A percentile compares a stretch with the other conserved stretches of the same genome.
Conservation (phyloP, 2,797 vertebrate genomes). For the Danio tinwini region DNA sequence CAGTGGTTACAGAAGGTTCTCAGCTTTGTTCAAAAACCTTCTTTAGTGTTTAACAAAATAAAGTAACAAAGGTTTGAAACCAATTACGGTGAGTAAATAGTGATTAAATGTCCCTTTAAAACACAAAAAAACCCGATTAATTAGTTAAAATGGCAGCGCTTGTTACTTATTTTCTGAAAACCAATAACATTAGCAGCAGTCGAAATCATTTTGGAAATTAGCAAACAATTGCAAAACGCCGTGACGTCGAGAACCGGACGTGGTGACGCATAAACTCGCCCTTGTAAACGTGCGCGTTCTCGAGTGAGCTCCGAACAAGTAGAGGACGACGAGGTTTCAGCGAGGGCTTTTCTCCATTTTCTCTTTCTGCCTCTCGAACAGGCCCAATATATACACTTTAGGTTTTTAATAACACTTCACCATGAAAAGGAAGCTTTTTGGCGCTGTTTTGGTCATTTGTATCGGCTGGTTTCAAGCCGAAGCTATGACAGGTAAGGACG, state of each 20-base stretch:
- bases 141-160: not conserved
- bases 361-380: not conserved
- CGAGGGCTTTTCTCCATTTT: not conserved
- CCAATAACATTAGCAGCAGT: not conserved
- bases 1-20: no score
- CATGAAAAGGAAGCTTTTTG: slow-evolving; percentile 67
- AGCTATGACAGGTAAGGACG: slow-evolving; percentile 77
- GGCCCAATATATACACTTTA: not conserved
- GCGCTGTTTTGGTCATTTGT: slow-evolving; percentile 70
- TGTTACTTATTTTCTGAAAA: not conserved
- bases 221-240: no score
- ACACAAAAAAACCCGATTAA: not conserved
- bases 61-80: no score
- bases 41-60: no score
- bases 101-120: no score
- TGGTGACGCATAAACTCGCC: slow-evolving; percentile 63
- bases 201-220: not conserved
- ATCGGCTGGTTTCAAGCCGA: slow-evolving; percentile 69
- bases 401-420: not conserved
- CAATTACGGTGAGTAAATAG: no score
- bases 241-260: slow-evolving; percentile 21
- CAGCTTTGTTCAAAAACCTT: no score
- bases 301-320: slow-evolving; percentile 65
- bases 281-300: slow-evolving; percentile 68
- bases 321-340: slow-evolving; percentile 68